Base-by-base conservation (phyloP, 1,140 invertebrate species). In the Magallana ariakensis region DNA sequence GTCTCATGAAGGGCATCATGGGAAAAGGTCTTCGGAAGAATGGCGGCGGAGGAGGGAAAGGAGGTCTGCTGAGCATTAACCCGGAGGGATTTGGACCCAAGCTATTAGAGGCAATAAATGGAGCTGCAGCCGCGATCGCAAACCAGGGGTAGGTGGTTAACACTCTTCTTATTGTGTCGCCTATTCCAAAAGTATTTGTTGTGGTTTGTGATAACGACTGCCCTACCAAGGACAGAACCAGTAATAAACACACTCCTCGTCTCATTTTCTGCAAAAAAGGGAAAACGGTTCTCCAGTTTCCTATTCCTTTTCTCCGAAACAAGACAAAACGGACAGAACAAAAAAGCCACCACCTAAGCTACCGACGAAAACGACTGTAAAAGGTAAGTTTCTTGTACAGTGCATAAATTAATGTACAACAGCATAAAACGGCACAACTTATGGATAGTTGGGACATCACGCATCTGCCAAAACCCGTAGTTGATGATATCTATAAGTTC, bases 201-300 rank as follows among this genome's bases (percentile, higher is more conserved):
- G 66, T 75, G 66, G 66, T 75, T 22, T 75, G 66, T 75, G 66
- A 75, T 26, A 26, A 33, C 22, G 66, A 75, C 33, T 46, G 66
- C 33, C 66, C 66, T 1, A 75, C 22, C 4, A 75, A 19, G 66
- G 66, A 75, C 66, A 75, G 22, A 33, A 75, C 66, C 22, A 75
- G 66, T 75, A 75, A 75, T 75, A 75, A 75, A 75, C 66, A 75
- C 5, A 75, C 11, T 75, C 33, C 66, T 75, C 66, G 66, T 75
- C 66, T 75, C 66, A 75, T 75, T 75, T 75, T 75, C 66, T 75
- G 66, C 33, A 75, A 75, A 26, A 62, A 75, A 26, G 9, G 9
- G 33, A 75, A 26, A 75, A 26, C 66, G 33, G 33, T 19, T 75
- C 22, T 75, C 22, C 22, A 22, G 58, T 46, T 46, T 46, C 1